A percentile compares a stretch with the other conserved stretches of the same genome.
Evolutionary conservation across 2,797 vertebrate genomes (phyloP).

Genomic region (Mus spretus): DNA sequence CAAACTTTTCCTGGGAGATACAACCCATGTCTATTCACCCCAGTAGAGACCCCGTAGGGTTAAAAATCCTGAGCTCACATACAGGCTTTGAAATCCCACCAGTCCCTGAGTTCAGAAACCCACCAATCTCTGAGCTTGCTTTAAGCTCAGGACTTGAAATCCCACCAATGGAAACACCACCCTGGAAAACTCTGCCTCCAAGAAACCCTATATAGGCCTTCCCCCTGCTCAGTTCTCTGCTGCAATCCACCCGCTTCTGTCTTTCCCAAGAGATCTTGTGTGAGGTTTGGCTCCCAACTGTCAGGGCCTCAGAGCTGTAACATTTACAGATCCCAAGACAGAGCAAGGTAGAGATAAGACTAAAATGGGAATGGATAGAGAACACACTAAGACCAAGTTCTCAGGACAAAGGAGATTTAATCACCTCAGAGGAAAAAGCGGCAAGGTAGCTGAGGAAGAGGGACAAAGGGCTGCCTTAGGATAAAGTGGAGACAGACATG

Average conservation of each 20-base stretch:
- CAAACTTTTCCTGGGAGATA: not conserved
- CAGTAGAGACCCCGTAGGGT: not conserved
- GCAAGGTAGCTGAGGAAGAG: not conserved
- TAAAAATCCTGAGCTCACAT: not conserved
- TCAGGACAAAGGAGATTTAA: not conserved
- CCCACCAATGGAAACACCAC: not conserved
- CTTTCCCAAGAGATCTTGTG: not conserved
- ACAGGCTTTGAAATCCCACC: not conserved
- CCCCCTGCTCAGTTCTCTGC: no score
- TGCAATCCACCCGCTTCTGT: not conserved
- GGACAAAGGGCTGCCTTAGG: not conserved
- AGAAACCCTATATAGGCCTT: no score
- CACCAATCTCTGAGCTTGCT: not conserved
- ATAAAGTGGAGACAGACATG: not conserved
- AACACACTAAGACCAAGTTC: not conserved
- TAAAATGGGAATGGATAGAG: not conserved
- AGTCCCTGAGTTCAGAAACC: not conserved
- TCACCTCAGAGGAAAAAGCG: not conserved
- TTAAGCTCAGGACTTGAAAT: not conserved
- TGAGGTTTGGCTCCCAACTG: not conserved
- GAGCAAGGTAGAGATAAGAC: not conserved
- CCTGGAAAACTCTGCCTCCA: not conserved
- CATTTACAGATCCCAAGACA: not conserved
- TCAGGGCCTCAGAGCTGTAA: not conserved
- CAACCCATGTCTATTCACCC: not conserved